These are phyloP conservation scores for Meteorus sp. DNA, from an alignment of 1,140 invertebrate species.

Conservation along the genomic window DNA sequence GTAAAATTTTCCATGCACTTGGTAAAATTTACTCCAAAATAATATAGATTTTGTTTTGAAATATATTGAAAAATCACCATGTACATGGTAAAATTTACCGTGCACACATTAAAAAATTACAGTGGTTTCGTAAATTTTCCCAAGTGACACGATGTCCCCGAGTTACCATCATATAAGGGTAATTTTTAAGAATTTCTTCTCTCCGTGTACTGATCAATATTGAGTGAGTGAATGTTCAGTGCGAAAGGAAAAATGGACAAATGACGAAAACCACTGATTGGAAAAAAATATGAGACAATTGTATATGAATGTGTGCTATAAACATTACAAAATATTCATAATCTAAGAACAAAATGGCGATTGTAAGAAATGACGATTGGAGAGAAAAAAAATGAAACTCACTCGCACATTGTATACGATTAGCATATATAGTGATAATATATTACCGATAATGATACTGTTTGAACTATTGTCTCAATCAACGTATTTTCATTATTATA, in stretches of 20 bases:
- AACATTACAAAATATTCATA: slow-evolving; percentile 41
- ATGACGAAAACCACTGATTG: slow-evolving; percentile 1
- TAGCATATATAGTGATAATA: slow-evolving; percentile 61
- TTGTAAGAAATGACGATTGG: slow-evolving; percentile 31
- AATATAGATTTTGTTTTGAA: too few species aligned
- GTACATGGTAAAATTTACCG: too few species aligned
- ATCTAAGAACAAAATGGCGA: slow-evolving; percentile 23
- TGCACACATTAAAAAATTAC: too few species aligned
- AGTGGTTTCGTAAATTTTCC: too few species aligned
- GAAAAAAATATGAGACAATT: slow-evolving; percentile 30
- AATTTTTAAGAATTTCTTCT: too few species aligned
- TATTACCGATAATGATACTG: slow-evolving; percentile 60
- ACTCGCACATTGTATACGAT: slow-evolving; percentile 60
- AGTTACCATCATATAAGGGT: too few species aligned
- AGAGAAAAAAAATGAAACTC: slow-evolving; percentile 36
- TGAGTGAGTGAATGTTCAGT: too few species aligned
- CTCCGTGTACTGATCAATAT: too few species aligned
- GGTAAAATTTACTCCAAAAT: too few species aligned
- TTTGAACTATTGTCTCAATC: slow-evolving; percentile 62
- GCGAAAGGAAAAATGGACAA: slow-evolving; percentile 4
- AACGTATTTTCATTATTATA: slow-evolving; percentile 59
- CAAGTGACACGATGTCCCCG: too few species aligned
- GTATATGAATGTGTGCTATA: slow-evolving; percentile 57
- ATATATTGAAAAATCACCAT: too few species aligned
- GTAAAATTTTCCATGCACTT: too few species aligned